Base-by-base conservation (phyloP, 2,888 invertebrate species). In the Acleris cristana region DNA sequence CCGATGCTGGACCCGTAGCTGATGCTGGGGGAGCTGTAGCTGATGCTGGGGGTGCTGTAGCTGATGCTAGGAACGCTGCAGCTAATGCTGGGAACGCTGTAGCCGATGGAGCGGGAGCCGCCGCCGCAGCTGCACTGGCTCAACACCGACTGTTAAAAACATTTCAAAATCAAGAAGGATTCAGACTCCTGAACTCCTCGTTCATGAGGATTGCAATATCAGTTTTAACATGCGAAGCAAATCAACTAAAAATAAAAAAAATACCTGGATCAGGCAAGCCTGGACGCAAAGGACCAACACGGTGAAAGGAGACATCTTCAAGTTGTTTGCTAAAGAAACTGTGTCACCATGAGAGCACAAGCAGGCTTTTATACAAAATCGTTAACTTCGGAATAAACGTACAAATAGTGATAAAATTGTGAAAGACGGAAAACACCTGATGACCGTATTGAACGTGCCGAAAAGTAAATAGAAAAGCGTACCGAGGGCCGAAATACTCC, bases 201-300 rank as follows among this genome's bases (percentile, higher is more conserved):
- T 7, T 30, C 34, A 10, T 34, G 8, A 34, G 3, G 10, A 34
- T 34, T 34, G 10, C 10, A 34, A 34, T 34, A 12, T 34, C 26
- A 26, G 26, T 7, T 8, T 7, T 1, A 26, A 8, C 26, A 26
- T 26, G 26, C 6, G 6, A 26, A 3, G 7, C 7, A 8, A 7
- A 8, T 7, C 8, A 26, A 26, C 7, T 26, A 26, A 26, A 34
- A 10, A 10, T 0, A 10, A 14, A 14, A 40, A 2, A 14, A 4
- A 4, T 14, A 83, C 84, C 80, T 83, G 79, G 16, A 80, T 58
- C 34, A 84, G 71, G 70, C 80, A 77, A 52, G 76, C 78, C 56
- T 81, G 76, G 65, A 81, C 70, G 73, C 76, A 80, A 30, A 83
- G 51, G 4, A 78, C 61, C 16, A 82, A 30, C 10, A 83, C 18